Evolutionary conservation across 1,140 invertebrate species (phyloP).

Genomic region (Paraescarpia echinospica): DNA sequence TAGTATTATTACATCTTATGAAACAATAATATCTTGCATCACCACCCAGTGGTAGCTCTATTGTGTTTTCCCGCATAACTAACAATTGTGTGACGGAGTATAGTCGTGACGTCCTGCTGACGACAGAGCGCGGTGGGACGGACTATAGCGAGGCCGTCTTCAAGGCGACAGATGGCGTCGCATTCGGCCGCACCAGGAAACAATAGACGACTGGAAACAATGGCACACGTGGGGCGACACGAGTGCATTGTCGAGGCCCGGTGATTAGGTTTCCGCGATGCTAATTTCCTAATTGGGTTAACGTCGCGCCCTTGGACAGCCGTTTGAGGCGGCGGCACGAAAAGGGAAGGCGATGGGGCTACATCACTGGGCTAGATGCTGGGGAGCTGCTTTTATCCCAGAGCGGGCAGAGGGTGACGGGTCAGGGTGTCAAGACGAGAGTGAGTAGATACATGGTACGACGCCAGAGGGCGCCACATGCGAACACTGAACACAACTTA

Average conservation of each 20-base stretch:
- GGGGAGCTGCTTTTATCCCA: not conserved
- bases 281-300: constrained; percentile 6
- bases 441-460: not conserved
- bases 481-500: not conserved
- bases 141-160: not conserved
- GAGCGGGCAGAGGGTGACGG: not conserved
- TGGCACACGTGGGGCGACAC: not conserved
- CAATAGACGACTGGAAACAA: not conserved
- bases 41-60: not conserved
- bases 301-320: not conserved
- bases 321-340: not conserved
- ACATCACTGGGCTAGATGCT: too few relatives aligned
- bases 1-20: too few relatives aligned
- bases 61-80: not conserved
- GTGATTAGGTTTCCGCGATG: not conserved
- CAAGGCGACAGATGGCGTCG: not conserved
- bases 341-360: not conserved
- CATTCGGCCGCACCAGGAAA: not conserved
- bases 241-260: not conserved
- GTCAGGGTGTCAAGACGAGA: too few relatives aligned
- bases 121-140: not conserved
- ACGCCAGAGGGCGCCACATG: not conserved
- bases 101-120: not conserved
- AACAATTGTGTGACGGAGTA: not conserved
- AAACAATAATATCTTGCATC: not conserved